phyloP scores from a whole-genome alignment of 2,797 vertebrate species.

The Neomorphus geoffroyi region DNA sequence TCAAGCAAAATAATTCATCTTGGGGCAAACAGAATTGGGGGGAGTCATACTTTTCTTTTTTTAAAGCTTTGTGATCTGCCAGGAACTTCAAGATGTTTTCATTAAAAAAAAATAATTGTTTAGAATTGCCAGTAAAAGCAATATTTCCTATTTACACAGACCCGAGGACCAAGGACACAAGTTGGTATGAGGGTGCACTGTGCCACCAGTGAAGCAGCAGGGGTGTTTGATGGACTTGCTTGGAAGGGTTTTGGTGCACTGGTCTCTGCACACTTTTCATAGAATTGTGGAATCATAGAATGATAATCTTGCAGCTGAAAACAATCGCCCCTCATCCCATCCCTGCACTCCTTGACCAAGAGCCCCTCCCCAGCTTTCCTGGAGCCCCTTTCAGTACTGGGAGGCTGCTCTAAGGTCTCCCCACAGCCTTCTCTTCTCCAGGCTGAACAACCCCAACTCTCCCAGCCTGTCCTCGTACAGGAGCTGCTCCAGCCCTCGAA shows the following conservation, averaged over 20 bases:
- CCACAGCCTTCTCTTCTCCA: too few relatives aligned
- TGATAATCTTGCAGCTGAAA: too few relatives aligned
- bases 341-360: too few relatives aligned
- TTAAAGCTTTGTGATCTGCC: neutral
- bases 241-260: neutral
- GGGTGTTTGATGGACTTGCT: neutral
- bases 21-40: neutral
- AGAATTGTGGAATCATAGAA: too few relatives aligned
- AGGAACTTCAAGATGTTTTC: neutral
- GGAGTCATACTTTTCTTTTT: neutral
- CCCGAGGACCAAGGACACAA: neutral
- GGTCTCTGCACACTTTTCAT: neutral
- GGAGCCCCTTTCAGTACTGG: too few relatives aligned
- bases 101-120: neutral
- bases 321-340: too few relatives aligned
- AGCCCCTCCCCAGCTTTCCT: too few relatives aligned
- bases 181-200: neutral
- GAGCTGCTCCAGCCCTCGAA: too few relatives aligned
- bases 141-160: neutral
- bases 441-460: too few relatives aligned
- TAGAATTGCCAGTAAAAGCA: neutral
- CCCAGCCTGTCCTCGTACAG: too few relatives aligned
- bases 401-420: too few relatives aligned
- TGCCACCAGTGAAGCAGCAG: neutral
- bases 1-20: neutral